phyloP scores from a whole-genome alignment of 2,888 invertebrate species.

The Diarsia brunnea region DNA sequence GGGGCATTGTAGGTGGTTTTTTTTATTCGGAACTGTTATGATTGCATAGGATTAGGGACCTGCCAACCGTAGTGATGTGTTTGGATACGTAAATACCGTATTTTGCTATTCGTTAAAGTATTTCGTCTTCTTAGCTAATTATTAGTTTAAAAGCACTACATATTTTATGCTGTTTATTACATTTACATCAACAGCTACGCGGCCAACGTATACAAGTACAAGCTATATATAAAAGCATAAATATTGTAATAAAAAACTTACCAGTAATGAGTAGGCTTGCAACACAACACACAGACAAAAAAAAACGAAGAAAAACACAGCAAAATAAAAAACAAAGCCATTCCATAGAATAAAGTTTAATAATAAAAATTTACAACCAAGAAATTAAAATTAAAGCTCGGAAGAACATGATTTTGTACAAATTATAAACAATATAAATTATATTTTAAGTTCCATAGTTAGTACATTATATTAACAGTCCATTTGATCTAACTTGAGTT shows the following conservation, averaged over 20 bases:
- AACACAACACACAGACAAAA: conserved; percentile 83
- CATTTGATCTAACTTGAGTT: conserved; percentile 70
- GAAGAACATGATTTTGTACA: conserved; percentile 89
- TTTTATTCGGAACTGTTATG: background rate
- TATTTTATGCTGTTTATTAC: conserved; percentile 35
- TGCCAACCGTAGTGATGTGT: background rate
- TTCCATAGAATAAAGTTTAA: conserved; percentile 88
- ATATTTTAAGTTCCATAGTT: conserved; percentile 68
- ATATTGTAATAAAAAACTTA: conserved; percentile 78
- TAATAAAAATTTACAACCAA: conserved; percentile 89
- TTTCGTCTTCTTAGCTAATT: conserved; percentile 17
- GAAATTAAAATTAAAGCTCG: conserved; percentile 89
- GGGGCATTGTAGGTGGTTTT: background rate
- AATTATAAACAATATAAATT: conserved; percentile 72
- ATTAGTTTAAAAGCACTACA: conserved; percentile 61
- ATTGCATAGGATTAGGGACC: background rate
- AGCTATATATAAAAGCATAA: conserved; percentile 67
- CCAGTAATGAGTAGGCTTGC: conserved; percentile 78
- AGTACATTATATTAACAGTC: conserved; percentile 75
- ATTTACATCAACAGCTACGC: conserved; percentile 49
- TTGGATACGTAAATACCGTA: background rate
- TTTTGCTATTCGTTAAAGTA: background rate
- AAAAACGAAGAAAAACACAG: conserved; percentile 77
- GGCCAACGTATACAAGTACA: conserved; percentile 52
- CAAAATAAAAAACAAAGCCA: conserved; percentile 87